Percentiles rank a stretch among this genome's conserved stretches.
Evolutionary conservation across 1,140 invertebrate species (phyloP).

Genomic region (Drosophila parvula): DNA sequence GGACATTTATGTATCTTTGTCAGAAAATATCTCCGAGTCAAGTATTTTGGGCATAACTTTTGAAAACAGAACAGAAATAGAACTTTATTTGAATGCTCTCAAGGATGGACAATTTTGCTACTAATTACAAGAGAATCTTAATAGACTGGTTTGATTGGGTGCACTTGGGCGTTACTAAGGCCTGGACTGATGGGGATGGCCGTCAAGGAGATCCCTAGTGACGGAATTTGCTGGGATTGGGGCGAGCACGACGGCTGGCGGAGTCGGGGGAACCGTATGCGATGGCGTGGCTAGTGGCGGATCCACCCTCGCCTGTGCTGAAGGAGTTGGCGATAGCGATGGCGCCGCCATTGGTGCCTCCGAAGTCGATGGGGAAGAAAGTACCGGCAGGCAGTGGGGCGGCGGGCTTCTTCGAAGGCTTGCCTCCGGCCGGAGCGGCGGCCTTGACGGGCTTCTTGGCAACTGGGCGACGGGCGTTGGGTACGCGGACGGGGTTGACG

Average conservation of each 20-base stretch:
- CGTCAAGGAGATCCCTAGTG: conserved; percentile 61
- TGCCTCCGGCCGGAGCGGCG: conserved; percentile 37
- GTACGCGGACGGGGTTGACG: conserved; percentile 60
- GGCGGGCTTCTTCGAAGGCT: conserved; percentile 62
- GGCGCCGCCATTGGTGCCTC: conserved; percentile 84
- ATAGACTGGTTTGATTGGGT: conserved; percentile 47
- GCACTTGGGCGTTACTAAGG: conserved; percentile 30
- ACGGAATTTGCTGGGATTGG: conserved; percentile 74
- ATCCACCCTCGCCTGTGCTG: conserved; percentile 88
- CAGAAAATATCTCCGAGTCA: background rate
- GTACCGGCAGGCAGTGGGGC: conserved; percentile 84
- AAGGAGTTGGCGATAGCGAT: conserved; percentile 89
- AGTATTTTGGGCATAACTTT: background rate
- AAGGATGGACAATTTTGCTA: conserved; percentile 68
- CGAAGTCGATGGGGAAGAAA: conserved; percentile 88
- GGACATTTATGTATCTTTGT: background rate
- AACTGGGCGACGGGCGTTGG: conserved; percentile 69
- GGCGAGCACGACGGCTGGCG: conserved; percentile 64
- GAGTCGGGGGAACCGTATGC: conserved; percentile 86
- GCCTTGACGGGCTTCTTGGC: conserved; percentile 64
- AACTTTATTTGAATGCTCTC: conserved; percentile 58
- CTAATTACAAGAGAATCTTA: conserved; percentile 60
- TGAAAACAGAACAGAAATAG: conserved; percentile 52
- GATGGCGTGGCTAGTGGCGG: conserved; percentile 88
- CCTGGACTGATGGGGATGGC: conserved; percentile 43